These are phyloP conservation scores for Drosophila asahinai DNA, from an alignment of 1,140 invertebrate species.

Conservation along the genomic window DNA sequence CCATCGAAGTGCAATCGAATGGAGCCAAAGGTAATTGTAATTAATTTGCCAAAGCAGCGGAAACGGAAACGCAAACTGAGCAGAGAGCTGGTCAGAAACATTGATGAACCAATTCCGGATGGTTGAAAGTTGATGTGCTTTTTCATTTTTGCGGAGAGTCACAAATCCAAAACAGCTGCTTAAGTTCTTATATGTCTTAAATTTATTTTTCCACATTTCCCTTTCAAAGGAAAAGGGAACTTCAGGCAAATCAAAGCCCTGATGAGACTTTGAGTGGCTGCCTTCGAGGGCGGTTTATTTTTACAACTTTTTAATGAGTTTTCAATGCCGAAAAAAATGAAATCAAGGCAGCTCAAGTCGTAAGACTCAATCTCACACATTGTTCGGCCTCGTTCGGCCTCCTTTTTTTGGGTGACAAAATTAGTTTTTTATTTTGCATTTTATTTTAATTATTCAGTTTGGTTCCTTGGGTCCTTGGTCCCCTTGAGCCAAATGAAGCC, in stretches of 20 bases:
- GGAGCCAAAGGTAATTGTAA: slow-evolving; percentile 51
- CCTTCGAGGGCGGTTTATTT: slow-evolving; percentile 22
- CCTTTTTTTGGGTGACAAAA: slow-evolving; percentile 50
- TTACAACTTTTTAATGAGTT: slow-evolving; percentile 75
- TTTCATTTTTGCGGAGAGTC: too few relatives aligned
- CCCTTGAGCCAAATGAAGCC: slow-evolving; percentile 31
- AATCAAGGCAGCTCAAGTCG: slow-evolving; percentile 40
- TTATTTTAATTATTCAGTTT: slow-evolving; percentile 61
- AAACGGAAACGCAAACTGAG: slow-evolving; percentile 1
- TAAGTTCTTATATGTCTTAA: too few relatives aligned
- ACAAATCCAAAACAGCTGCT: too few relatives aligned
- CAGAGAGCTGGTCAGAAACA: neutral
- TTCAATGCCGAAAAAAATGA: slow-evolving; percentile 48
- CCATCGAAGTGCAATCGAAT: slow-evolving; percentile 26
- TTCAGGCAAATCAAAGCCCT: neutral
- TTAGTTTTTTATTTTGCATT: slow-evolving; percentile 66
- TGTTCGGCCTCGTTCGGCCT: neutral
- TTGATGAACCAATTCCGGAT: neutral
- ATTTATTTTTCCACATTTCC: neutral
- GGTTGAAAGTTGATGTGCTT: neutral
- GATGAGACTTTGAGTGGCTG: slow-evolving; percentile 16
- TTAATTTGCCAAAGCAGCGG: slow-evolving; percentile 36
- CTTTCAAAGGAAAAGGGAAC: neutral
- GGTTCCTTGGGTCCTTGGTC: slow-evolving; percentile 3
- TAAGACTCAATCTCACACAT: slow-evolving; percentile 29